Percentiles rank a stretch among this genome's conserved stretches.
phyloP scores from a whole-genome alignment of 1,140 invertebrate genomes.

The Drosophila auraria region DNA sequence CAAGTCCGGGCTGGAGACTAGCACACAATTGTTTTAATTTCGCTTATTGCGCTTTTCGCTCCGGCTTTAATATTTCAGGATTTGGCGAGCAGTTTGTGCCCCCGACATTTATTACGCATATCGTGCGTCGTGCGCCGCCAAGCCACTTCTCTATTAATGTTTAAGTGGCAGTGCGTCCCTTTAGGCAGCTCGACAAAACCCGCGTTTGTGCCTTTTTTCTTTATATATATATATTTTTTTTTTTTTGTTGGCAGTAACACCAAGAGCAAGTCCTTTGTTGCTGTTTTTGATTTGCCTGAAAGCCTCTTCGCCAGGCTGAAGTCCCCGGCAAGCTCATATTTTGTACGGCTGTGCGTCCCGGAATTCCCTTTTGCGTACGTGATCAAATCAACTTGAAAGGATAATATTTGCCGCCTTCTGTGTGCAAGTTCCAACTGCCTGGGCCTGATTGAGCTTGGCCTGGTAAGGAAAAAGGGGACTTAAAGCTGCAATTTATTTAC shows the following conservation, averaged over 20 bases:
- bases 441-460: conserved; percentile 43
- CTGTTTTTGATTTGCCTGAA: conserved; percentile 84
- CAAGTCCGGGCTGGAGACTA: conserved; percentile 21
- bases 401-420: conserved; percentile 81
- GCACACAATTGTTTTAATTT: conserved; percentile 82
- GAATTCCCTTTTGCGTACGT: conserved; percentile 84
- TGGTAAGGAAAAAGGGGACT: conserved; percentile 35
- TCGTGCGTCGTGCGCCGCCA: conserved; percentile 54
- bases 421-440: conserved; percentile 36
- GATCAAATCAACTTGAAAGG: conserved; percentile 85
- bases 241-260: conserved; percentile 11
- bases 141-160: conserved; percentile 79
- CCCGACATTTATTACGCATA: conserved; percentile 82
- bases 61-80: conserved; percentile 80
- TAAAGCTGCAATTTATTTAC: conserved; percentile 84
- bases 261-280: conserved; percentile 61
- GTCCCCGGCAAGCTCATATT: conserved; percentile 72
- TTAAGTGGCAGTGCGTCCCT: conserved; percentile 82
- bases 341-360: conserved; percentile 74
- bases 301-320: conserved; percentile 52
- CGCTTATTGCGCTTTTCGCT: conserved; percentile 70
- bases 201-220: conserved; percentile 29
- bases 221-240: neutral
- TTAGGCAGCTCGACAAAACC: conserved; percentile 59
- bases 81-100: conserved; percentile 61